A percentile compares a stretch with the other conserved stretches of the same genome.
Conservation (phyloP, 1,140 invertebrate genomes). For the Drosophila seguyi region DNA sequence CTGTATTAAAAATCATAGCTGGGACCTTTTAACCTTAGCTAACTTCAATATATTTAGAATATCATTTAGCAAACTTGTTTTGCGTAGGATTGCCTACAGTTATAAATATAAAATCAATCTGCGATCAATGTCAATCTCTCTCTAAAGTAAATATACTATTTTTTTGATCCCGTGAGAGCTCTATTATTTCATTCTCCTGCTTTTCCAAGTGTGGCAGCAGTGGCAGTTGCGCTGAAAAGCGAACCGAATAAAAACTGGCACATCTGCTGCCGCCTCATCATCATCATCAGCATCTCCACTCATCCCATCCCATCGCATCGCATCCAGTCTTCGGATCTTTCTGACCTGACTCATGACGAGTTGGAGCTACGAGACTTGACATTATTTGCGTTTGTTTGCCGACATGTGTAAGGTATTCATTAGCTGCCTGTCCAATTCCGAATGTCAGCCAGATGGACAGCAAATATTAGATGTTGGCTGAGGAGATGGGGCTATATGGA, state of each 20-base stretch:
- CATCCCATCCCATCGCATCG: constrained; percentile 11
- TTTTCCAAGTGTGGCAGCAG: constrained; percentile 15
- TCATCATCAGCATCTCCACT: constrained; percentile 42
- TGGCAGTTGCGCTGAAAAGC: constrained; percentile 15
- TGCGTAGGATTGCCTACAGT: background rate
- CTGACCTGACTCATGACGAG: constrained; percentile 60
- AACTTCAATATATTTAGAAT: background rate
- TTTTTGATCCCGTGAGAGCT: background rate
- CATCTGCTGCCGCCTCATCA: constrained; percentile 45
- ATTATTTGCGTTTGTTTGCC: constrained; percentile 81
- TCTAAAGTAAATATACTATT: no score
- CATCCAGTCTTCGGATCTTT: constrained; percentile 28
- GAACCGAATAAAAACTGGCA: constrained; percentile 54
- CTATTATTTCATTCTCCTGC: background rate
- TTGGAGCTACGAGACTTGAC: constrained; percentile 61
- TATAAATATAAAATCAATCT: background rate
- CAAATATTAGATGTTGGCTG: constrained; percentile 77
- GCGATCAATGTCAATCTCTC: no score
- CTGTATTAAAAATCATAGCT: accelerated
- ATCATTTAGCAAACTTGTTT: background rate
- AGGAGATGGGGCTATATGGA: constrained; percentile 11
- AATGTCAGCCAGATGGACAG: constrained; percentile 71
- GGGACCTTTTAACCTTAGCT: background rate
- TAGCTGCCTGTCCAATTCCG: constrained; percentile 73
- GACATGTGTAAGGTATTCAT: constrained; percentile 84